Base-by-base conservation (phyloP, 2,113 vertebrate genomes). In the Daubentonia madagascariensis region DNA sequence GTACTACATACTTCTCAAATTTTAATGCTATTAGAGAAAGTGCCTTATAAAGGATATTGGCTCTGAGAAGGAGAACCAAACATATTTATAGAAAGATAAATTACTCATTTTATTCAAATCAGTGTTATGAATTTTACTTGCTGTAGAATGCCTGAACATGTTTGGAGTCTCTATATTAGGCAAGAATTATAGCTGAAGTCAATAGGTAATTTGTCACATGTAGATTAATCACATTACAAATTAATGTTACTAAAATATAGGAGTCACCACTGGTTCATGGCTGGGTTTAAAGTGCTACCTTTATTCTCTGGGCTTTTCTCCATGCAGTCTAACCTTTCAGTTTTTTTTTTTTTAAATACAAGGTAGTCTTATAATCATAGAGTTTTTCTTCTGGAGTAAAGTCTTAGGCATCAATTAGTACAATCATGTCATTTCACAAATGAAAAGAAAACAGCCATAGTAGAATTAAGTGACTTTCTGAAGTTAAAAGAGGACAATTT, bases 101-200 rank as follows among this genome's bases (percentile, higher is more conserved):
- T 94, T 72, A n/a, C 76, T 61, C 43, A 81, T 90, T 92, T 95
- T 90, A 81, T 67, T 94, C 79, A 73, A 87, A 92, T 96, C 45
- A 67, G 50, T 78, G 43, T 92, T 87, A 45, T 67, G 65, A 87
- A 97, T 95, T 83, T 84, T 63, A 95, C 97, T 98, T 96, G 18
- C 87, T 85, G 80, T n/a, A 84, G 54, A 97, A 94, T 94, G 50
- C 32, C 63, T 95, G 78, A 70, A 76, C 75, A 63, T 32, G 59
- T 83, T 92, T 86, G 57, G 48, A 96, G 63, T 18, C 43, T 96
- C 12, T 48, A 3, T 76, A 2, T 22, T 59, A 59, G 43, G 78
- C 32, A 93, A 52, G 75, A 96, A 70, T 86, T 85, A 70, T 91
- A 95, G 89, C 57, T 37, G 23, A 65, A 67, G 48, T 59, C 81